Conservation (phyloP, 2,797 vertebrate genomes). For the Phalanger gymnotis region DNA sequence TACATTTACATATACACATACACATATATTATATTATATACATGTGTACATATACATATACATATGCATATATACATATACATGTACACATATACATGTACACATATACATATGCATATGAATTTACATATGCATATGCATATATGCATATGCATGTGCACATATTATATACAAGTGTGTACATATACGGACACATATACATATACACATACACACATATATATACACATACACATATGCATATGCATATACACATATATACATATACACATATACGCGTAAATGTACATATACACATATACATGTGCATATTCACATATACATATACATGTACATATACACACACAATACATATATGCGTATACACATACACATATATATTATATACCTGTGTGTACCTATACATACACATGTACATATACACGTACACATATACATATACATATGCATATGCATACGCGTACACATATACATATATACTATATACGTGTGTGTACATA, state of each 20-base stretch:
- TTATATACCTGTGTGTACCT: too few relatives aligned
- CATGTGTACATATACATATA: too few relatives aligned
- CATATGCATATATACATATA: background rate
- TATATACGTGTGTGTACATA: too few relatives aligned
- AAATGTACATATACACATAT: background rate
- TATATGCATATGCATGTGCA: background rate
- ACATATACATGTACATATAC: background rate
- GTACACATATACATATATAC: too few relatives aligned
- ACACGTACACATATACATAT: background rate
- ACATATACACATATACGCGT: too few relatives aligned
- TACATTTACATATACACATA: background rate
- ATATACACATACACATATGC: background rate
- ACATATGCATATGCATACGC: background rate
- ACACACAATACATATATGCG: too few relatives aligned
- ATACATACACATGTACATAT: background rate
- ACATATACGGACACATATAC: background rate
- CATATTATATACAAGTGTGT: too few relatives aligned
- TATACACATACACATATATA: too few relatives aligned
- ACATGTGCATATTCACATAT: background rate
- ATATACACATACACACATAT: background rate
- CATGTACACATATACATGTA: too few relatives aligned
- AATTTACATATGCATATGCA: too few relatives aligned
- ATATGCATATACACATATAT: background rate
- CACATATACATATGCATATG: background rate
- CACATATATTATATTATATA: too few relatives aligned